Evolutionary conservation across 2,888 invertebrate genomes (phyloP), one percentile per base, ranked within the genome.

Genomic region (Chalcis sispes): DNA sequence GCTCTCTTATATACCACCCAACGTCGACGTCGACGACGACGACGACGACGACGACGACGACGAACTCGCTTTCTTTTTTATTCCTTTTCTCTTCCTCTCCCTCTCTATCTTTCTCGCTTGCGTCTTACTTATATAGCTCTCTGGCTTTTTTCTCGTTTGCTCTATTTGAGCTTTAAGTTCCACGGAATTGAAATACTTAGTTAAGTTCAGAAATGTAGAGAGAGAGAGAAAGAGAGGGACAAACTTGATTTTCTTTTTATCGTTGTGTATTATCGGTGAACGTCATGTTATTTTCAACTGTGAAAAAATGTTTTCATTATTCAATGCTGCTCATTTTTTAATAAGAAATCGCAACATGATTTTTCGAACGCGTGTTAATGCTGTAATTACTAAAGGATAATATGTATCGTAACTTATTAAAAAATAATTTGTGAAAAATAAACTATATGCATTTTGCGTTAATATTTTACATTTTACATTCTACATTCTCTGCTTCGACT

Each of bases 101-200:
- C 54, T 13, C 4, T 54, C 77, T 79, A 75, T 50, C 74, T 69
- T 72, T 73, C 78, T 70, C 72, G 76, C 77, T 65, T 23, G 36
- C 40, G 23, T n/a, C 46, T 18, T 27, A 42, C 42, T 13, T 42
- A 42, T 42, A 42, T 42, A 4, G 7, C 42, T 8, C 8, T 42
- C 32, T 3, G 32, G 42, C 42, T 42, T 15, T 42, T 42, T 64
- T 77, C 77, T 58, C 18, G 32, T 20, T 48, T 7, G n/a, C n/a
- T 40, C 42, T 50, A 15, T 40, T 36, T 42, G 23, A 52, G 27
- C 59, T 59, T 52, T 50, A 50, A 64, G 56, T 65, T 64, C 27
- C 20, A 8, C 1, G 64, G 52, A 54, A 65, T 58, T 58, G 27
- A 65, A 65, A 65, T 65, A 32, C 58, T 46, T 20, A 42, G 13